Base-by-base conservation (phyloP, 2,797 vertebrate genomes). In the Girardinus metallicus region DNA sequence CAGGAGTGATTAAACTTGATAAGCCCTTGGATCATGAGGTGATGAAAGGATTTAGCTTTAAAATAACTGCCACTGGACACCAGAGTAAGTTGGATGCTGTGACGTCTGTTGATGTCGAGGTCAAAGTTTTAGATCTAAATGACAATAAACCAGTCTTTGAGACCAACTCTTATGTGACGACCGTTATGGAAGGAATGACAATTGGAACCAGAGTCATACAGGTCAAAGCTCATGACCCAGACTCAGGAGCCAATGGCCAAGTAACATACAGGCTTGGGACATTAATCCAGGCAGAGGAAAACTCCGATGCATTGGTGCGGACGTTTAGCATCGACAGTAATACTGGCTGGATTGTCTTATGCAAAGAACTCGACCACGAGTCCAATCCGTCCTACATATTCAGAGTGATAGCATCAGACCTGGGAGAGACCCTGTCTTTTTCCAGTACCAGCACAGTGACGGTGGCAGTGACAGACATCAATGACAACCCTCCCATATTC, bases 101-200 rank as follows among this genome's bases (percentile, higher is more conserved):
- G 71, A 92, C 96, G 68, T 96, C 95, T 0, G 96, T 97, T 62
- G 97, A 99, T 77, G 94, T 99, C 26, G 97, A 99, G 73, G 87
- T 99, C 76, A 98, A 97, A 91, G 95, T 99, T 18, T 89, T 98
- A 81, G 99, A 99, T 90, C 72, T 98, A 31, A 99, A 99, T 82
- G 99, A 99, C 93, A 99, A 99, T 92, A 98, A 97, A 76, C 99
- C 99, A n/a, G 83, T 93, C 10, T 99, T 99, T 95, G 97, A 98
- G 79, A 89, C 97, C 0, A 90, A 93, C 53, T 94, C 86, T 70
- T 99, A 99, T 10, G 97, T 98, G 53, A 95, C 97, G 10, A 93
- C 97, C 18, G 90, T 99, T 80, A 98, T 97, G 95, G 99, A 99
- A 86, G 98, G 98, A 55, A 97, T 98, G 96, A 91, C 97, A 0